Percentiles rank a stretch among this genome's conserved stretches.
Conservation (phyloP, 2,113 vertebrate species). For the Trogon melanurus region DNA sequence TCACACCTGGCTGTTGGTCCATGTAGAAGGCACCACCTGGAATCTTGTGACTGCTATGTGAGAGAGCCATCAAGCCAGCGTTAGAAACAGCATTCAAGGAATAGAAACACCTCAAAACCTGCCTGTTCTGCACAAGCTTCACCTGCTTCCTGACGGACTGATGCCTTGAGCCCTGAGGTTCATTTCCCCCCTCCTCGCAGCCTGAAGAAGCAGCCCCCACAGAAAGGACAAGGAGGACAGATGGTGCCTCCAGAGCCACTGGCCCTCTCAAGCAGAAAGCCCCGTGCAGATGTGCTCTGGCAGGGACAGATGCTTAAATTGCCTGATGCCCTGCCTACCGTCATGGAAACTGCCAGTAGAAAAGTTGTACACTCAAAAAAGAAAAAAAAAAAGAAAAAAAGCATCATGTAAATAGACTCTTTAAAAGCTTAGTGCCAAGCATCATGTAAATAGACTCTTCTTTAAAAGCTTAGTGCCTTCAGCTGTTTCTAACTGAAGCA, state of each 20-base stretch:
- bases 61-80: neutral
- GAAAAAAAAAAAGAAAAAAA: neutral
- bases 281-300: neutral
- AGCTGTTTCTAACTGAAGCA: slow-evolving; percentile 16
- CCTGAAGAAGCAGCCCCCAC: neutral
- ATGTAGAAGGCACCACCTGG: fast-evolving
- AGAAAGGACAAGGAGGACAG: neutral
- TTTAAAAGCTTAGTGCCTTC: slow-evolving; percentile 8
- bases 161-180: neutral
- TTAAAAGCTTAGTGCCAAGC: neutral
- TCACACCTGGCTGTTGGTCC: neutral
- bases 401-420: neutral
- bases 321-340: neutral
- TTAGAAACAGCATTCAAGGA: neutral
- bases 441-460: neutral
- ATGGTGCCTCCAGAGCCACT: neutral
- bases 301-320: neutral
- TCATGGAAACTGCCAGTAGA: neutral
- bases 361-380: neutral
- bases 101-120: neutral
- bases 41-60: neutral
- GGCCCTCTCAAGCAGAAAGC: neutral
- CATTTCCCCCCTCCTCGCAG: neutral
- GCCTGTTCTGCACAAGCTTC: neutral
- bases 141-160: neutral